Evolutionary conservation across 2,888 invertebrate genomes (phyloP).

Genomic region (Agonopterix heracliana): DNA sequence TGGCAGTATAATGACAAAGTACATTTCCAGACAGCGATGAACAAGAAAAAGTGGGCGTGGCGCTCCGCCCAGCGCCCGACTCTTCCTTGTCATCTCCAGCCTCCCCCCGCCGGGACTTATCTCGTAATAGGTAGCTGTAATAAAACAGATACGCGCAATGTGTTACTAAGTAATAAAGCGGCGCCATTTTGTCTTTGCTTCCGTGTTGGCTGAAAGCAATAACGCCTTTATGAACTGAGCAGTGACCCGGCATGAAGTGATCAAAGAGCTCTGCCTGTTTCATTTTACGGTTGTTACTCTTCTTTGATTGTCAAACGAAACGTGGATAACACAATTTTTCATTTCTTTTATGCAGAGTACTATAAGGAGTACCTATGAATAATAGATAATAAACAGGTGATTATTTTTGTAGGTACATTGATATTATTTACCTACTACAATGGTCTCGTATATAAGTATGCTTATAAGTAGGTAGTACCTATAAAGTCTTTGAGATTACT

Average conservation of each 20-base stretch:
- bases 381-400: no score
- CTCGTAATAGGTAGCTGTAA: slow-evolving; percentile 68
- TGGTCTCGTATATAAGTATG: no score
- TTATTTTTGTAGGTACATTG: no score
- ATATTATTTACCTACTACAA: no score
- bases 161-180: slow-evolving; percentile 75
- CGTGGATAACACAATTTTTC: slow-evolving; percentile 53
- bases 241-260: slow-evolving; percentile 57
- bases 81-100: slow-evolving; percentile 46
- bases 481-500: no score
- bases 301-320: slow-evolving; percentile 59
- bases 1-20: slow-evolving; percentile 23
- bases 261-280: slow-evolving; percentile 63
- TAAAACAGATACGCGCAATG: slow-evolving; percentile 69
- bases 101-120: slow-evolving; percentile 57
- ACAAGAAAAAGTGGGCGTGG: slow-evolving; percentile 68
- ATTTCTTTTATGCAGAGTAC: slow-evolving; percentile 28
- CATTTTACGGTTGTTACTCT: slow-evolving; percentile 64
- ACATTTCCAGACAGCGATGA: slow-evolving; percentile 36
- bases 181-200: slow-evolving; percentile 71
- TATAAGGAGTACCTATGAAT: background rate
- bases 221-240: slow-evolving; percentile 65
- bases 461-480: no score
- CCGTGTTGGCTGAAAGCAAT: slow-evolving; percentile 55
- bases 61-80: slow-evolving; percentile 63